These are phyloP conservation scores for Cavia porcellus DNA, from an alignment of 2,113 vertebrate genomes.

Conservation along the genomic window DNA sequence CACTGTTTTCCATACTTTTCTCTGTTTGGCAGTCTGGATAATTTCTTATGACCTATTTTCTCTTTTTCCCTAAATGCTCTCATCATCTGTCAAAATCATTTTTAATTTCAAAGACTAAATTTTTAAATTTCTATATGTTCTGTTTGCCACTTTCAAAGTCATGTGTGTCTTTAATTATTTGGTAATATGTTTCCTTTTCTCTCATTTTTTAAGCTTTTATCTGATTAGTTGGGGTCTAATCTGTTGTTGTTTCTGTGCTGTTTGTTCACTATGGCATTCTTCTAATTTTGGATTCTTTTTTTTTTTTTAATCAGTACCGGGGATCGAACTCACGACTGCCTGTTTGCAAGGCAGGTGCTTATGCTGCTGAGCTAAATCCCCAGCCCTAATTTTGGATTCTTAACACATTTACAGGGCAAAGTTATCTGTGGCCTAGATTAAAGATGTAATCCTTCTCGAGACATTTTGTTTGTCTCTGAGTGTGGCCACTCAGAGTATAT, in stretches of 20 bases:
- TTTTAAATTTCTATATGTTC: neutral
- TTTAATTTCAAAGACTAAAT: slow-evolving; percentile 23
- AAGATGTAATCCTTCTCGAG: neutral
- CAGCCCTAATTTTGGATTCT: neutral
- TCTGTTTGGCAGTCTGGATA: neutral
- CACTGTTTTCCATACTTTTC: neutral
- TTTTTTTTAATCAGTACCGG: too few species aligned
- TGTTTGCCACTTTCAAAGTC: neutral
- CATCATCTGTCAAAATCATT: neutral
- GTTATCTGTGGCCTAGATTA: neutral
- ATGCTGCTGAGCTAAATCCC: too few species aligned
- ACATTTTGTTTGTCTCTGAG: slow-evolving; percentile 13
- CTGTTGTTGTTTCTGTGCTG: neutral
- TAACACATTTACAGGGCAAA: neutral
- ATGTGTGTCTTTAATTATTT: neutral
- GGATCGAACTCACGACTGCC: too few species aligned
- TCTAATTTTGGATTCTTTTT: neutral
- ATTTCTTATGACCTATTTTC: neutral
- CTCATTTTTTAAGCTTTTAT: neutral
- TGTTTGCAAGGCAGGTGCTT: too few species aligned
- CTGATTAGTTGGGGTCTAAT: neutral
- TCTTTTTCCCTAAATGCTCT: neutral
- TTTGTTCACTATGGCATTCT: neutral
- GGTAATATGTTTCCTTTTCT: neutral
- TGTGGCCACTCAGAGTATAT: neutral